Evolutionary conservation across 2,797 vertebrate species (phyloP).

Genomic region (Ambastaia sidthimunki): DNA sequence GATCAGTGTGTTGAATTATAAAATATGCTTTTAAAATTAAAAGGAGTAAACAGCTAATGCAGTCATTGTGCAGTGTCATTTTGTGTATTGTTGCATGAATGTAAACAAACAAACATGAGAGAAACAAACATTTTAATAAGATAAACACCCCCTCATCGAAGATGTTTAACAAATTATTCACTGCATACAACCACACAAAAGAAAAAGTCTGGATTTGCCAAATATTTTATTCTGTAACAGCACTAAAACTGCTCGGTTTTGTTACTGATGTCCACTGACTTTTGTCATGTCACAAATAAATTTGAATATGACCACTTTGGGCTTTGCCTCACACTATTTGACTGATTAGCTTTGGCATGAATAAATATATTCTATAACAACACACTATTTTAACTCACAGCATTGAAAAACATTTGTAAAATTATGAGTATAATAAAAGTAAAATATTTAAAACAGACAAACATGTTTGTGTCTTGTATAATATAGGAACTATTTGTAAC

Average conservation of each 20-base stretch:
- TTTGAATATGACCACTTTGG: background rate
- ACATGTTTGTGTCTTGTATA: background rate
- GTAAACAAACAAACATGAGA: background rate
- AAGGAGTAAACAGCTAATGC: background rate
- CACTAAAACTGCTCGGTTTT: too few relatives aligned
- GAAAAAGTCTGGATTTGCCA: too few relatives aligned
- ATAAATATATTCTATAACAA: background rate
- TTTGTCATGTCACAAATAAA: too few relatives aligned
- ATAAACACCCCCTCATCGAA: too few relatives aligned
- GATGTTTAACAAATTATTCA: too few relatives aligned
- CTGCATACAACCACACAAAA: too few relatives aligned
- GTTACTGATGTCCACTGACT: too few relatives aligned
- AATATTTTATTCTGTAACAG: too few relatives aligned
- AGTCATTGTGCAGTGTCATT: background rate
- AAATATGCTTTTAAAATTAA: constrained; percentile 49
- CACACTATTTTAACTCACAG: background rate
- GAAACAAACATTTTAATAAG: too few relatives aligned
- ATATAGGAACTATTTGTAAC: background rate
- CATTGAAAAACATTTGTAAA: background rate
- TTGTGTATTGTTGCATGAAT: background rate
- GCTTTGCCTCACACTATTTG: background rate
- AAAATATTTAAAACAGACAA: background rate
- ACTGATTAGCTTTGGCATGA: background rate
- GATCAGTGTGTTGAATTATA: constrained; percentile 48
- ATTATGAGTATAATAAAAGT: background rate